Evolutionary conservation across 2,113 vertebrate species (phyloP).

Genomic region (Oophaga pumilio): DNA sequence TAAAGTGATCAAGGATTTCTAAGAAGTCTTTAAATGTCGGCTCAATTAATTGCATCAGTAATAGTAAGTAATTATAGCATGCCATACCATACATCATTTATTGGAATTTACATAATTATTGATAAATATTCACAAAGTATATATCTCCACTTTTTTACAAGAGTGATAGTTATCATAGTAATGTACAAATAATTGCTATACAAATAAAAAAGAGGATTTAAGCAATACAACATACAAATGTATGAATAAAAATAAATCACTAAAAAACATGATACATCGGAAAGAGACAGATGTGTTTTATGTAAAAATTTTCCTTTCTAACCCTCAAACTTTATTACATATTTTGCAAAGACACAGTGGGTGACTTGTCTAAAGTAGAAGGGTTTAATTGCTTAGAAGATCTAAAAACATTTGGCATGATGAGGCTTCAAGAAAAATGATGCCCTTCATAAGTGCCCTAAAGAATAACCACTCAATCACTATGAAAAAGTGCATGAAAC

Average conservation of each 20-base stretch:
- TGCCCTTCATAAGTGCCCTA: constrained; percentile 53
- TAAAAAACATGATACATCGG: neutral
- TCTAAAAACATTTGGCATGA: constrained; percentile 38
- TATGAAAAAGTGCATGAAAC: constrained; percentile 1
- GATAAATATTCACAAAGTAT: neutral
- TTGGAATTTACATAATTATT: constrained; percentile 1
- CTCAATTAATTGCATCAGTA: neutral
- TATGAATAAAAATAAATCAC: neutral
- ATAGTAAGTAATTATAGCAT: neutral
- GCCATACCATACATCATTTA: neutral
- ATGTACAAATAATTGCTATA: neutral
- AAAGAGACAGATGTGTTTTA: neutral
- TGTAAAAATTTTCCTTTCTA: constrained; percentile 8
- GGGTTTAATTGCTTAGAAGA: constrained; percentile 56
- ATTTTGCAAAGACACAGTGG: constrained; percentile 44
- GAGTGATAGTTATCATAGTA: neutral
- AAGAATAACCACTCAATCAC: constrained; percentile 50
- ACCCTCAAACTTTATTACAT: constrained; percentile 35
- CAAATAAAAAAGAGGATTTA: neutral
- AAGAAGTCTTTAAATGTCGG: neutral
- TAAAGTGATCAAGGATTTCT: neutral
- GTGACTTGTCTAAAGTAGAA: constrained; percentile 46
- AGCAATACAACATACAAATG: neutral
- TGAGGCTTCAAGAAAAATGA: constrained; percentile 50
- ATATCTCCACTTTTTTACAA: neutral